These are phyloP conservation scores for Monopis laevigella DNA, from an alignment of 2,888 invertebrate genomes.

Conservation along the genomic window DNA sequence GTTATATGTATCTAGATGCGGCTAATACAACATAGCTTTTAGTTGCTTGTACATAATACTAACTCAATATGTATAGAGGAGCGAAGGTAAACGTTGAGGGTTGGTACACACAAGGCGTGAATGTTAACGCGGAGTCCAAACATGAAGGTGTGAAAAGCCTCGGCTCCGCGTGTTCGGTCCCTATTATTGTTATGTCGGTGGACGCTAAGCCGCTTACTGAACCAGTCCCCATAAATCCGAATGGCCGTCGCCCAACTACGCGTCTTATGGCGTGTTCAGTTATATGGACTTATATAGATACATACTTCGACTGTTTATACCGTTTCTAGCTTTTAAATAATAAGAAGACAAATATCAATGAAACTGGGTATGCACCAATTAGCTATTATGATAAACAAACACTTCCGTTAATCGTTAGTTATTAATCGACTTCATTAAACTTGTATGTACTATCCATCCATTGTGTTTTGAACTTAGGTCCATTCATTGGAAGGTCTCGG, in stretches of 20 bases:
- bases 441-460: conserved; percentile 21
- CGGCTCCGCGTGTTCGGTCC: conserved; percentile 24
- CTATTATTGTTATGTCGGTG: conserved; percentile 35
- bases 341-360: too few relatives aligned
- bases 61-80: conserved; percentile 46
- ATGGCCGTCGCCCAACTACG: conserved; percentile 18
- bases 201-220: conserved; percentile 52
- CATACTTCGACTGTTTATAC: too few relatives aligned
- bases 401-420: conserved; percentile 1
- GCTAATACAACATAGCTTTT: not conserved
- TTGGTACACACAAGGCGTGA: conserved; percentile 58
- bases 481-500: conserved; percentile 30
- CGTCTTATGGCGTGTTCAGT: conserved; percentile 5
- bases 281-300: too few relatives aligned
- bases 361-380: too few relatives aligned
- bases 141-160: conserved; percentile 63
- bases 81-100: conserved; percentile 56
- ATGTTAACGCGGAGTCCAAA: conserved; percentile 55
- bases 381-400: too few relatives aligned
- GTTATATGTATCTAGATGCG: too few relatives aligned
- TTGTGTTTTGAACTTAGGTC: too few relatives aligned
- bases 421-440: conserved; percentile 5
- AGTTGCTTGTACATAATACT: conserved; percentile 41
- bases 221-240: conserved; percentile 46
- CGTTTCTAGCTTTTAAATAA: too few relatives aligned